phyloP scores from a whole-genome alignment of 2,797 vertebrate species.

The Sylvia borin region DNA sequence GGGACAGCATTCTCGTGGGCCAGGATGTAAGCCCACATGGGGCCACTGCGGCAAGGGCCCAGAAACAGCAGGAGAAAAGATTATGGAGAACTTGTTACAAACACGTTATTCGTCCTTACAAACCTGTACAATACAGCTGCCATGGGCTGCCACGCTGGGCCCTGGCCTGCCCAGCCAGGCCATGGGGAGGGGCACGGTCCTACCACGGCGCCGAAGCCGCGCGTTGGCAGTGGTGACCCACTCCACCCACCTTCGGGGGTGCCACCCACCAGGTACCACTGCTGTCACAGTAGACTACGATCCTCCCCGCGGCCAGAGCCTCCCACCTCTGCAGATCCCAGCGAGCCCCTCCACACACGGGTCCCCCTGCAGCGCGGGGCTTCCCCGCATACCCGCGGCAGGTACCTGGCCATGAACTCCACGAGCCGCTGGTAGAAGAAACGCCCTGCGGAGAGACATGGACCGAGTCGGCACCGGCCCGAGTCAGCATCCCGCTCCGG shows the following conservation, averaged over 20 bases:
- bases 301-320: neutral
- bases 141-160: neutral
- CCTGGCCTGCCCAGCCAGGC: neutral
- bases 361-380: neutral
- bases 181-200: neutral
- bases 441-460: conserved; percentile 74
- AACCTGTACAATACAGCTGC: neutral
- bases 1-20: conserved; percentile 88
- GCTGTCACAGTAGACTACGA: neutral
- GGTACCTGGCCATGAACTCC: conserved; percentile 96
- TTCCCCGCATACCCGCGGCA: neutral
- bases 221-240: neutral
- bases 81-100: neutral
- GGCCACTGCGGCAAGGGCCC: conserved; percentile 79
- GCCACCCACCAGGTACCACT: neutral
- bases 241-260: too few relatives aligned
- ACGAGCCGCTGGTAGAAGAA: conserved; percentile 97
- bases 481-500: neutral
- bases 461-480: neutral
- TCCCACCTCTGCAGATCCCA: neutral
- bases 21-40: conserved; percentile 92
- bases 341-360: neutral
- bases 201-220: neutral
- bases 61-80: neutral
- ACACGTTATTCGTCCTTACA: neutral